Percentiles rank a stretch among this genome's conserved stretches.
These are phyloP conservation scores for Sinohyriopsis cumingii DNA, from an alignment of 2,888 invertebrate genomes.

Conservation along the genomic window DNA sequence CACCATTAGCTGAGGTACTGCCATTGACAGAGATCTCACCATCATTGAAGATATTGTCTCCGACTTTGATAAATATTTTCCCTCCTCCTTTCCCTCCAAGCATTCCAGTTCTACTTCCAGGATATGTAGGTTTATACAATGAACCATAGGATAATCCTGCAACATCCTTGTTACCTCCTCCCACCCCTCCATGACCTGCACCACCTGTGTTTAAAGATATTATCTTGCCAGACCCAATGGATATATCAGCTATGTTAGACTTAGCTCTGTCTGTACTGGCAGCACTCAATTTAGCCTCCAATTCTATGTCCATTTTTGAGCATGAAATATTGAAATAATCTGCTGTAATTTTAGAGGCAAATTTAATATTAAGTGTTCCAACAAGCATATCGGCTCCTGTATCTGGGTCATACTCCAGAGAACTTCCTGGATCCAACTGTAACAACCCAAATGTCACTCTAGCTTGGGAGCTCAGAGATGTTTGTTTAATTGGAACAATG, in stretches of 20 bases:
- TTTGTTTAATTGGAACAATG: constrained; percentile 47
- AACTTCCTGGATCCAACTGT: constrained; percentile 56
- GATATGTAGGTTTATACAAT: constrained; percentile 40
- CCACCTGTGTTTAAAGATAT: constrained; percentile 20
- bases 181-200: constrained; percentile 53
- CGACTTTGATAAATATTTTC: constrained; percentile 43
- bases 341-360: constrained; percentile 40
- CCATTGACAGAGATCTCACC: constrained; percentile 54
- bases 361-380: constrained; percentile 48
- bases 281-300: constrained; percentile 47
- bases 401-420: constrained; percentile 45
- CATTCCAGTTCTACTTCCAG: constrained; percentile 42
- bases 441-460: constrained; percentile 51
- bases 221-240: constrained; percentile 28
- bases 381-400: constrained; percentile 52
- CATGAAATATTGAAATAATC: constrained; percentile 51
- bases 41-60: constrained; percentile 46
- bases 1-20: constrained; percentile 29
- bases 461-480: constrained; percentile 22
- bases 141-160: constrained; percentile 49
- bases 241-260: constrained; percentile 42
- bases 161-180: constrained; percentile 42
- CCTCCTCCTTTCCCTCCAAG: constrained; percentile 53
- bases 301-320: constrained; percentile 46
- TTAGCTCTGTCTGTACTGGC: constrained; percentile 36